Percentiles rank a stretch among this genome's conserved stretches.
These are phyloP conservation scores for Temnothorax ravouxi DNA, from an alignment of 2,888 invertebrate genomes.

Conservation along the genomic window DNA sequence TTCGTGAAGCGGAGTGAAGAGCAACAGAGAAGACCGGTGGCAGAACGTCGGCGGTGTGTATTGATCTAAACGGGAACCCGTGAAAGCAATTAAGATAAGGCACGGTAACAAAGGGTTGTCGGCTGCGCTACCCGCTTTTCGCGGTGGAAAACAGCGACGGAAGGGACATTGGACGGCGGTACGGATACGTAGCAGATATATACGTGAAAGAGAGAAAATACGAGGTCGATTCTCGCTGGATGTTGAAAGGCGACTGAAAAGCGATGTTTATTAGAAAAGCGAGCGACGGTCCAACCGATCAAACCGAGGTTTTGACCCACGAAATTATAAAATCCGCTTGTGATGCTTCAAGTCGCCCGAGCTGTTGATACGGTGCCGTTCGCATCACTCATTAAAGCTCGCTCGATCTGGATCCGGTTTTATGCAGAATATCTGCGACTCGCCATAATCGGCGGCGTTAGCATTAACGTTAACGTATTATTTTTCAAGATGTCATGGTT, in stretches of 20 bases:
- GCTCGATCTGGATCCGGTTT: background rate
- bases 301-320: background rate
- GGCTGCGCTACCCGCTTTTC: conserved; percentile 79
- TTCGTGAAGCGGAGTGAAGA: conserved; percentile 70
- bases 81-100: conserved; percentile 86
- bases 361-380: background rate
- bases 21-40: conserved; percentile 59
- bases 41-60: conserved; percentile 76
- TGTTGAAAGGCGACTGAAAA: conserved; percentile 1
- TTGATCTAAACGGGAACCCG: conserved; percentile 85
- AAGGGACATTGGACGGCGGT: conserved; percentile 54
- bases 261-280: background rate
- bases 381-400: background rate
- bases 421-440: background rate
- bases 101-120: conserved; percentile 85
- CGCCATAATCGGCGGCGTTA: background rate
- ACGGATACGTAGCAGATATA: conserved; percentile 28
- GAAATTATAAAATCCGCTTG: conserved; percentile 30
- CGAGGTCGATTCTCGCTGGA: conserved; percentile 7
- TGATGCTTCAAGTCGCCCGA: background rate
- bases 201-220: conserved; percentile 23
- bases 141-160: conserved; percentile 70
- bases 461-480: conserved; percentile 1
- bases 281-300: background rate
- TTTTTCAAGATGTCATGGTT: background rate